A percentile compares a stretch with the other conserved stretches of the same genome.
These are phyloP conservation scores for Timandra comae DNA, from an alignment of 2,888 invertebrate species.

Conservation along the genomic window DNA sequence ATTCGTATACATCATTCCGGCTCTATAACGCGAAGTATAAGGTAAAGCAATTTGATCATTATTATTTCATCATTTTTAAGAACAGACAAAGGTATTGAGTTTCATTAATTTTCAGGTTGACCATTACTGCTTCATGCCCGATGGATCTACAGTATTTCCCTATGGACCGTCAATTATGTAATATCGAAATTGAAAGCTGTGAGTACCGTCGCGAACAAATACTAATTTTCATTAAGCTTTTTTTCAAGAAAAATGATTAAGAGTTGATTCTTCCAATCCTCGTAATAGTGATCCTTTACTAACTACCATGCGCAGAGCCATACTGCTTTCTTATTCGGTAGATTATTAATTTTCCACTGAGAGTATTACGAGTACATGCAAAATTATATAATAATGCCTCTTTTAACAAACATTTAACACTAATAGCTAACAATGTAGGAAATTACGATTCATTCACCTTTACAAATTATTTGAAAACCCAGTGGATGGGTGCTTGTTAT, in stretches of 20 bases:
- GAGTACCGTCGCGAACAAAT: no score
- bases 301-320: conserved; percentile 26
- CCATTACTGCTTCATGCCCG: conserved; percentile 96
- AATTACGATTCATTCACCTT: conserved; percentile 33
- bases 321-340: conserved; percentile 39
- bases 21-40: conserved; percentile 95
- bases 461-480: conserved; percentile 57
- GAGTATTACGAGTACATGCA: no score
- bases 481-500: conserved; percentile 74
- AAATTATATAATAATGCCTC: no score
- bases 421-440: no score
- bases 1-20: conserved; percentile 96
- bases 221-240: no score
- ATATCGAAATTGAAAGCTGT: conserved; percentile 98
- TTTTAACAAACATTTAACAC: neutral
- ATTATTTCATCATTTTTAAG: neutral
- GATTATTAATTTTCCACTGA: conserved; percentile 12
- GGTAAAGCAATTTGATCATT: no score
- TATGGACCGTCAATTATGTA: conserved; percentile 96
- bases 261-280: no score
- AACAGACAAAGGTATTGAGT: neutral
- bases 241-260: no score
- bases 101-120: conserved; percentile 81
- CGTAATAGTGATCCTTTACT: neutral
- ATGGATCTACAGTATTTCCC: conserved; percentile 98